Base-by-base conservation (phyloP, 2,113 vertebrate genomes). In the Labrus mixtus region DNA sequence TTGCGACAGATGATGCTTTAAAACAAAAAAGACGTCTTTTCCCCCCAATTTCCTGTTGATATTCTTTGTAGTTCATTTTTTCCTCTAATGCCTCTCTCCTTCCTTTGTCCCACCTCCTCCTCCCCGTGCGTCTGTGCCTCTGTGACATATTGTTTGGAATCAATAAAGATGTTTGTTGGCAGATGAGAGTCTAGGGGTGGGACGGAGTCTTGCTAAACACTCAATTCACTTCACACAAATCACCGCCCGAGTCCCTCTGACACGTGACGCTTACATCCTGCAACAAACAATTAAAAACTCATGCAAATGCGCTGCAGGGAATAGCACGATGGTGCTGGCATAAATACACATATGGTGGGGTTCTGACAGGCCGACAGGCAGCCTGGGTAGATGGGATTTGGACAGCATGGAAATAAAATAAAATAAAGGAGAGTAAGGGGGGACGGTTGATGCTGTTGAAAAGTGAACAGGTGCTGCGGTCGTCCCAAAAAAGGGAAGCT, bases 141-240 rank as follows among this genome's bases (percentile, higher is more conserved):
- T 29, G 41, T 41, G 72, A 79, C 84, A 87, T 71, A 88, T 76
- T 89, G 85, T 88, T 83, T 76, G 81, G 83, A 90, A 91, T 91
- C 91, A 86, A 90, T 92, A 89, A 91, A 88, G 81, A 89, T 67
- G 72, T 76, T 80, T 88, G 85, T 83, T 89, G 87, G 88, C 87
- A 85, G 87, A 90, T 79, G 80, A 91, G 81, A 92, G 86, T 76
- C 72, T 43, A 17, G 60, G 77, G 89, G 88, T 48, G 90, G 87
- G 84, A 74, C 65, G 25, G 48, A 33, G 73, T 72, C 83, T 69
- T 11, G 51, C 90, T 91, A 89, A 91, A 90, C 66, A 79, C 87
- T 83, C 82, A 73, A 82, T 86, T 87, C 66, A 5, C 84, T 85
- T 85, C 81, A 82, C 87, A 89, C 86, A 92, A 82, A 92, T 87